Percentiles rank a stretch among this genome's conserved stretches.
Conservation (phyloP, 2,888 invertebrate species). For the Drosophila cognata region DNA sequence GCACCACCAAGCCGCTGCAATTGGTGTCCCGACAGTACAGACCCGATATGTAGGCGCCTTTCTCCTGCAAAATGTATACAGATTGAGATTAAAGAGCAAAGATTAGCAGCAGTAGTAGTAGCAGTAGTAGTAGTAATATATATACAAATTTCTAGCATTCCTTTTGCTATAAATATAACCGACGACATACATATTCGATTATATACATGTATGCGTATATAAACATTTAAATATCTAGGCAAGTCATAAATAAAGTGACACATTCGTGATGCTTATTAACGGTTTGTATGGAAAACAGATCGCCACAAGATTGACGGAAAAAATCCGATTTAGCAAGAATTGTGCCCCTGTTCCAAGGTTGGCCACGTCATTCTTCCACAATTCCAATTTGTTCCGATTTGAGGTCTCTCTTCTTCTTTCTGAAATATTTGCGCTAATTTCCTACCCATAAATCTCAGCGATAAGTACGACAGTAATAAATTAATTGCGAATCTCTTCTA, state of each 20-base stretch:
- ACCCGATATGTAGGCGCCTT: slow-evolving; percentile 82
- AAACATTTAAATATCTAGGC: slow-evolving; percentile 26
- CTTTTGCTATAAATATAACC: slow-evolving; percentile 59
- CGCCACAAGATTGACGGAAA: slow-evolving; percentile 27
- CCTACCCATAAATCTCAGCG: slow-evolving; percentile 57
- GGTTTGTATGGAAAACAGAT: slow-evolving; percentile 20
- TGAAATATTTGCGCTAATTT: slow-evolving; percentile 50
- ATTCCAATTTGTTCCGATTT: slow-evolving; percentile 29
- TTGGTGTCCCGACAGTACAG: slow-evolving; percentile 85
- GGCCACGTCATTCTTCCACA: slow-evolving; percentile 43
- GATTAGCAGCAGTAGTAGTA: neutral
- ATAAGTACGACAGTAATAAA: slow-evolving; percentile 69
- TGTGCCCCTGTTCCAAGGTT: slow-evolving; percentile 39
- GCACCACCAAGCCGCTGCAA: slow-evolving; percentile 85
- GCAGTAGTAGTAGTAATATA: neutral
- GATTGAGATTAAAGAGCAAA: slow-evolving; percentile 5
- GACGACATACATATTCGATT: neutral
- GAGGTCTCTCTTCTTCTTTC: slow-evolving; percentile 7
- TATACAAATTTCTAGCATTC: slow-evolving; percentile 41
- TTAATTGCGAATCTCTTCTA: slow-evolving; percentile 12
- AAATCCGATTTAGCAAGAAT: slow-evolving; percentile 22
- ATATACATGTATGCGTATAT: slow-evolving; percentile 22
- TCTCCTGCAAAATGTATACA: slow-evolving; percentile 74
- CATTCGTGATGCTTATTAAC: slow-evolving; percentile 38
- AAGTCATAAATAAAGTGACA: slow-evolving; percentile 65